These are phyloP conservation scores for Echinometra lucunter DNA, from an alignment of 53 echinoderm and acorn worm genomes.

Conservation along the genomic window DNA sequence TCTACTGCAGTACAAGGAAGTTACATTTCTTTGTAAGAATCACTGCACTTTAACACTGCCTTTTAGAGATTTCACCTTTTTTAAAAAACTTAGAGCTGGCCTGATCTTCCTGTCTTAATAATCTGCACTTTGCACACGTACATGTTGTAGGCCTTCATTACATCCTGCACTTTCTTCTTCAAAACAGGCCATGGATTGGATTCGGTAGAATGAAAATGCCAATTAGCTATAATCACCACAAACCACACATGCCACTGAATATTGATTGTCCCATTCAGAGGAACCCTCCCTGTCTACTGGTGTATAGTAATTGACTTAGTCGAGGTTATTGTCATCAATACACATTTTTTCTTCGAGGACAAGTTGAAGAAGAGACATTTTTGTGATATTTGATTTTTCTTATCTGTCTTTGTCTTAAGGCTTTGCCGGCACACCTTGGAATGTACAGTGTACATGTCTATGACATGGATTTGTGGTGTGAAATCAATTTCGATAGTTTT, in stretches of 20 bases:
- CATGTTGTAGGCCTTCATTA: background rate
- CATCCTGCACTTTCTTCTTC: slow-evolving; percentile 1
- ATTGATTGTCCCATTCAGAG: background rate
- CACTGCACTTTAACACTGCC: background rate
- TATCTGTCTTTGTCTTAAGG: background rate
- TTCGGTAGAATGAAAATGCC: too few relatives aligned
- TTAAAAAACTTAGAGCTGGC: background rate
- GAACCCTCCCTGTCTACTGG: background rate
- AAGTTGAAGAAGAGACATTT: background rate
- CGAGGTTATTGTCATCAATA: slow-evolving; percentile 2
- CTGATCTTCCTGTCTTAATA: background rate
- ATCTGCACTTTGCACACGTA: background rate
- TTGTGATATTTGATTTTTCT: background rate
- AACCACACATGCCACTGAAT: background rate
- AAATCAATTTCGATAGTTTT: too few relatives aligned
- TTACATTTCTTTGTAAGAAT: too few relatives aligned
- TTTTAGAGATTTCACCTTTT: background rate
- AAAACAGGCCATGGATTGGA: background rate
- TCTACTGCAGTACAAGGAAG: too few relatives aligned
- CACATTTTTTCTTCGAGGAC: background rate
- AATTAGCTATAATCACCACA: background rate
- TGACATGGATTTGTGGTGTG: too few relatives aligned
- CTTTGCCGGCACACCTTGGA: background rate
- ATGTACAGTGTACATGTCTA: too few relatives aligned
- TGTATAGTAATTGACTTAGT: background rate